A percentile compares a stretch with the other conserved stretches of the same genome.
Conservation (phyloP, 1,140 invertebrate species). For the Mycetomoellerius zeteki region DNA sequence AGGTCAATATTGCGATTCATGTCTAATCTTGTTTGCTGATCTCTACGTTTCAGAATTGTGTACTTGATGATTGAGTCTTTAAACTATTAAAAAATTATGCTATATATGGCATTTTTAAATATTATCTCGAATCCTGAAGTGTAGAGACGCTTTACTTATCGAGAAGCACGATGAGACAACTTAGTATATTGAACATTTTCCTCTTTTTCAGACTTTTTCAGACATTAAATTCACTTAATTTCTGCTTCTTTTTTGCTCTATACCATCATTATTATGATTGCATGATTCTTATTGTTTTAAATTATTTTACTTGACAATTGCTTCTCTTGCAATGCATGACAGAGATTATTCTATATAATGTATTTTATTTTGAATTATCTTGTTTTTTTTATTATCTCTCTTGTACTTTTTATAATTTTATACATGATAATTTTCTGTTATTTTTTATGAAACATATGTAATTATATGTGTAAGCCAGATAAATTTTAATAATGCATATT, state of each 20-base stretch:
- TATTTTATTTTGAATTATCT: conserved; percentile 3
- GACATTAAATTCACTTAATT: conserved; percentile 72
- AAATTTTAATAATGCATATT: conserved; percentile 35
- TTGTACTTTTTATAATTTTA: conserved; percentile 5
- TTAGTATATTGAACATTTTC: conserved; percentile 70
- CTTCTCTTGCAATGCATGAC: neutral
- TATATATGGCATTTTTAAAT: neutral
- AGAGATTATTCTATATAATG: neutral
- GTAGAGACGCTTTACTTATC: conserved; percentile 51
- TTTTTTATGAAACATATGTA: conserved; percentile 26
- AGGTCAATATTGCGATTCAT: conserved; percentile 80
- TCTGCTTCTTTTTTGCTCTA: conserved; percentile 76
- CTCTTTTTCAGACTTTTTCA: conserved; percentile 76
- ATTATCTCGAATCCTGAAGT: conserved; percentile 44
- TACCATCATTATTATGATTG: conserved; percentile 70
- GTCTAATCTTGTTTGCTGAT: conserved; percentile 48
- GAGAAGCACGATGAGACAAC: conserved; percentile 3
- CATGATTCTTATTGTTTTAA: conserved; percentile 74
- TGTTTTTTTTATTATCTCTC: neutral
- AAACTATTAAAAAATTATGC: neutral
- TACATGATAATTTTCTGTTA: conserved; percentile 2
- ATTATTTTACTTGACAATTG: conserved; percentile 28
- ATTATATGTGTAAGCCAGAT: neutral
- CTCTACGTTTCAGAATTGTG: conserved; percentile 51
- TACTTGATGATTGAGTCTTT: neutral